phyloP scores from a whole-genome alignment of 2,888 invertebrate species.

The Crocallis elinguaria region DNA sequence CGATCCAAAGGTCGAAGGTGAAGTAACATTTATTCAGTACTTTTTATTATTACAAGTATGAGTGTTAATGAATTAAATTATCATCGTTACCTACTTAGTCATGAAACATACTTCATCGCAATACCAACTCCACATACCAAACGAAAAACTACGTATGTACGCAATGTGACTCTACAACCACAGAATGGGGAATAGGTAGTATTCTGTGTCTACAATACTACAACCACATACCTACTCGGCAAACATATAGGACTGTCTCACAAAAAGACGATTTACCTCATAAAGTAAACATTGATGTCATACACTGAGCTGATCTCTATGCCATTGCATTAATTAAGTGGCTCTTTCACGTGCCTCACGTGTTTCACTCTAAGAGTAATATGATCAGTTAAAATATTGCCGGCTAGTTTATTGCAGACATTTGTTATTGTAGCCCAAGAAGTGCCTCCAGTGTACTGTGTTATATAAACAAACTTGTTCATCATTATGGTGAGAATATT shows the following conservation, averaged over 20 bases:
- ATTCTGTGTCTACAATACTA: too few species aligned
- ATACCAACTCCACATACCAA: background rate
- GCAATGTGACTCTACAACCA: background rate
- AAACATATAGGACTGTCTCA: conserved; percentile 13
- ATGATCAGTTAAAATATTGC: background rate
- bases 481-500: conserved; percentile 11
- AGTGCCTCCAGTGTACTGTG: background rate
- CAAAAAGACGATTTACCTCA: conserved; percentile 26
- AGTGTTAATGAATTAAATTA: too few species aligned
- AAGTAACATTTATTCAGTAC: too few species aligned
- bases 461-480: background rate
- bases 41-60: too few species aligned
- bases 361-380: background rate
- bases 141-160: background rate
- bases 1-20: too few species aligned
- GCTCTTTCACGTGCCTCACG: conserved; percentile 14
- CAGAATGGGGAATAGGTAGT: too few species aligned
- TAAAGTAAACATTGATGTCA: conserved; percentile 40
- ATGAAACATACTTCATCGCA: too few species aligned
- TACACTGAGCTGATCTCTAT: conserved; percentile 8
- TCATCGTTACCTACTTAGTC: too few species aligned
- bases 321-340: conserved; percentile 16
- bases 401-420: background rate
- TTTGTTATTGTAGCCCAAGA: background rate
- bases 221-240: too few species aligned